Evolutionary conservation across 2,888 invertebrate genomes (phyloP), one percentile per base, ranked within the genome.

Genomic region (Mellilla xanthometata): DNA sequence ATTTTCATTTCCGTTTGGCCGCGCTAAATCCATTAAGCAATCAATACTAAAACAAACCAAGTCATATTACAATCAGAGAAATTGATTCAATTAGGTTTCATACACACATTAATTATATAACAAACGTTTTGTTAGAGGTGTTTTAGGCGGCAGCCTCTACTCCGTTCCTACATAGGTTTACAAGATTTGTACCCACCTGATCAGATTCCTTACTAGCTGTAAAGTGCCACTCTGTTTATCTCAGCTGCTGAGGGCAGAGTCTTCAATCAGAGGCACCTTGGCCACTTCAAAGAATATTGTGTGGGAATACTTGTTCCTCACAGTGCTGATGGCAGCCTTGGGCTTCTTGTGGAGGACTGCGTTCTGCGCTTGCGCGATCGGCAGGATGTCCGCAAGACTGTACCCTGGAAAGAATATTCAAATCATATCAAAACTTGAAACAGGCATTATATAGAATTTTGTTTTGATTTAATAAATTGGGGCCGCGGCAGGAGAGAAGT

Each of bases 281-380:
- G 97, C 97, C 45, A 97, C 97, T 90, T 96, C 96, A 75, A 95
- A 96, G 89, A 98, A 98, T 74, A 97, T 95, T 65, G 94, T 94
- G 83, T 99, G 98, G 2, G 97, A 96, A 79, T 99, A 99, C 88
- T 99, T 99, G 80, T 95, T 96, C 57, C 94, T 91, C 40, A 98
- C 95, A 19, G 98, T 97, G 86, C 94, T 94, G 58, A 97, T 91
- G 47, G 95, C 93, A 22, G 94, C 92, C 68, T 94, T 94, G n/a
- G 94, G 93, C 65, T 94, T 95, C 65, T 93, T 92, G 67, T 94
- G 94, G 1, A 98, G 87, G 47, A 94, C 92, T 22, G 92, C 91
- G 85, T 98, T 97, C 38, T 97, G 91, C 9, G 92, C 81, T 11
- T 92, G 72, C n/a, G 94, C 93, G 30, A 95, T 89, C 12, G 93